Evolutionary conservation across 1,140 invertebrate genomes (phyloP), one percentile per base, ranked within the genome.

Genomic region (Aculops lycopersici): DNA sequence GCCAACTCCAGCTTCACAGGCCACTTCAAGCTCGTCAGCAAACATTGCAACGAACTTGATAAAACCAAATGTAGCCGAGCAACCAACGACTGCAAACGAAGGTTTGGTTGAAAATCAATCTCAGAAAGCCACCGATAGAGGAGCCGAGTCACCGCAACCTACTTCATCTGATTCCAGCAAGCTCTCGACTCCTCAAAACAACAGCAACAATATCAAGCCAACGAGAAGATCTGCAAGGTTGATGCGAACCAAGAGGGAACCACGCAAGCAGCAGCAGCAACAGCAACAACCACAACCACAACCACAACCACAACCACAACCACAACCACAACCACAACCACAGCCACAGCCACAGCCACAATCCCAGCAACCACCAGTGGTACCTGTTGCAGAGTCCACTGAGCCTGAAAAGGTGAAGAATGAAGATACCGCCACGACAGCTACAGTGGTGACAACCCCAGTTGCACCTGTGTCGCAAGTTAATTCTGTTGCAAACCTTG

Each of bases 301-400:
- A 36, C 13, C 24, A 20, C 20, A 3, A 53, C 51, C 17, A 51
- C 53, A 21, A 53, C 59, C 0, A 43, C 60, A 3, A 47, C 57
- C 2, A 47, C 57, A 12, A 42, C 50, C 12, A 47, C 48, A 5
- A 44, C 51, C 36, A 48, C 53, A 21, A 51, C 52, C 4, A 53
- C 53, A 19, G 52, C 51, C 36, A 49, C 55, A 18, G 47, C 55
- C 3, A 35, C 43, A 45, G 12, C n/a, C n/a, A n/a, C n/a, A n/a
- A n/a, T n/a, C n/a, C n/a, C 47, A 4, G 48, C 53, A 13, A 42
- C 51, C 44, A 50, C 45, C 14, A 44, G 46, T 5, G 38, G 40
- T 39, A 17, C 47, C 43, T 45, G 21, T n/a, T 20, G 38, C 16
- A 39, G 38, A 15, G 15, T 18, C 38, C 16, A 13, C 38, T 16